Conservation (phyloP, 2,888 invertebrate species). For the Doris montereyensis region DNA sequence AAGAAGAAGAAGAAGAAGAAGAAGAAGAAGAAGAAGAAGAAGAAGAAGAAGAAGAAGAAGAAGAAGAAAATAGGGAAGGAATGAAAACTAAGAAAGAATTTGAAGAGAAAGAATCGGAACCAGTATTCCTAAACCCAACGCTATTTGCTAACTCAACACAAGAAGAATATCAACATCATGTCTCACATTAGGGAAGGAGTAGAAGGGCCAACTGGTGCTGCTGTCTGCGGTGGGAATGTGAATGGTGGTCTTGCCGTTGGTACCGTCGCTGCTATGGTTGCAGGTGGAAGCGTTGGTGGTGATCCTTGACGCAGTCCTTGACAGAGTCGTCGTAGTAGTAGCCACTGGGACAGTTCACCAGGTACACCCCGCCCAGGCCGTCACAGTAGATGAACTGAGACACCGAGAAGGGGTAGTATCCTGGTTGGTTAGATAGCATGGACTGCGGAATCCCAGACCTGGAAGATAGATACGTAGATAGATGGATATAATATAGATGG, state of each 20-base stretch:
- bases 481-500: not conserved
- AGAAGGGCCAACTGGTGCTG: not conserved
- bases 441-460: constrained; percentile 37
- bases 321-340: constrained; percentile 38
- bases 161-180: not conserved
- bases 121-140: too few relatives aligned
- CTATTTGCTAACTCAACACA: not conserved
- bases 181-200: not conserved
- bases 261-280: not conserved
- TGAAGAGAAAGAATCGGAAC: too few relatives aligned
- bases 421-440: constrained; percentile 30
- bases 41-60: constrained; percentile 2
- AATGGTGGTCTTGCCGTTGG: not conserved
- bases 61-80: constrained; percentile 2
- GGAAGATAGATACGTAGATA: not conserved
- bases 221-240: not conserved
- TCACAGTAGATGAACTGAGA: constrained; percentile 39
- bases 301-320: constrained; percentile 29
- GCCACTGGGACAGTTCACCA: constrained; percentile 34
- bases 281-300: constrained; percentile 12
- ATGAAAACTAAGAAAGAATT: not conserved
- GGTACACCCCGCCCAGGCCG: constrained; percentile 18
- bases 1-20: constrained; percentile 18
- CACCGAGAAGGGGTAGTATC: constrained; percentile 30
- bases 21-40: constrained; percentile 28